Percentiles rank a stretch among this genome's conserved stretches.
phyloP scores from a whole-genome alignment of 2,888 invertebrate genomes.

The Polymixis lichenea region DNA sequence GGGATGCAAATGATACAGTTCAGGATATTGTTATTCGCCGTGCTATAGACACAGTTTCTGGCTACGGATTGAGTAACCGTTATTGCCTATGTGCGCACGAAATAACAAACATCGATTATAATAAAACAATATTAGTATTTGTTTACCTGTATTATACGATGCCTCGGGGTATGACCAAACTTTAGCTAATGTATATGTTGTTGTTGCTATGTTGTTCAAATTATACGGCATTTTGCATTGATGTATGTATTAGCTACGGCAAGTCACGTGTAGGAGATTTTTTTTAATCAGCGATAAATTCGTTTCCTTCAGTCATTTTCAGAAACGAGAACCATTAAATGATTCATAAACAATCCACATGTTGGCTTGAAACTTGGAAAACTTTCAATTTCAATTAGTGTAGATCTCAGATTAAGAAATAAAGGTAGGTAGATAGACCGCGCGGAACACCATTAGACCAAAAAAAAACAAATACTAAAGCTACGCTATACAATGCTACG shows the following conservation, averaged over 20 bases:
- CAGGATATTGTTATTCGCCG: constrained; percentile 74
- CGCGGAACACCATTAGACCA: no score
- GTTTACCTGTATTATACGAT: constrained; percentile 58
- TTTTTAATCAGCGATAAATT: constrained; percentile 38
- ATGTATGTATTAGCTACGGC: constrained; percentile 43
- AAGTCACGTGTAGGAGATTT: constrained; percentile 18
- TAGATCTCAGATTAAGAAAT: no score
- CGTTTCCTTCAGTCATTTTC: constrained; percentile 12
- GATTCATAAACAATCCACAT: neutral
- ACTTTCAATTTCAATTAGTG: neutral
- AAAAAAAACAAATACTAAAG: no score
- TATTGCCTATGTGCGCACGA: constrained; percentile 38
- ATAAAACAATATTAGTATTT: constrained; percentile 62
- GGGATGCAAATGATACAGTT: constrained; percentile 78
- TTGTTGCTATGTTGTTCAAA: constrained; percentile 46
- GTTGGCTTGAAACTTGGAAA: neutral
- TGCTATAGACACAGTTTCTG: constrained; percentile 60
- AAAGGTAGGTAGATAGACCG: no score
- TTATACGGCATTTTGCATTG: constrained; percentile 47
- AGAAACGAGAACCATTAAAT: constrained; percentile 16
- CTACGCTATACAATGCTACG: no score
- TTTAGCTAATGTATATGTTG: constrained; percentile 44
- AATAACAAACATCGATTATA: constrained; percentile 59
- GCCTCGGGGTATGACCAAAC: constrained; percentile 54
- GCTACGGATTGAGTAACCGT: constrained; percentile 40